Evolutionary conservation across 2,113 vertebrate genomes (phyloP).

Genomic region (Philantomba maxwellii): DNA sequence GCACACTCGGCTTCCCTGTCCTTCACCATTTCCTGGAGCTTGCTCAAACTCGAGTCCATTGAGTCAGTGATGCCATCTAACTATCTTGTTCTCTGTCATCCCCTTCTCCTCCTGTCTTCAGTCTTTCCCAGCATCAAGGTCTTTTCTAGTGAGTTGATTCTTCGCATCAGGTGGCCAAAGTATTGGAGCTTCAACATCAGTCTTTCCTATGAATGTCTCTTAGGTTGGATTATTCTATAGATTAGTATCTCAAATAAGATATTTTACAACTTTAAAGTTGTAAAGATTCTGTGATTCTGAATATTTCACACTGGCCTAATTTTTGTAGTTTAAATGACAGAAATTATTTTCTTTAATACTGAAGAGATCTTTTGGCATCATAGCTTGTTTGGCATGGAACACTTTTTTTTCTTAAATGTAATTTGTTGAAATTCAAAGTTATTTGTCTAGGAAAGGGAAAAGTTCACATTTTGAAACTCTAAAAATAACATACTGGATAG

Average conservation of each 20-base stretch:
- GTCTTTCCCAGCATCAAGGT: neutral
- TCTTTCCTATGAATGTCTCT: neutral
- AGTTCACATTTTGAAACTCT: slow-evolving; percentile 60
- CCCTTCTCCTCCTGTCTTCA: neutral
- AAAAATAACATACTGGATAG: slow-evolving; percentile 58
- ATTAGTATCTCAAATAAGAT: neutral
- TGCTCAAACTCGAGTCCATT: neutral
- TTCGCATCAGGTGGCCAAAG: neutral
- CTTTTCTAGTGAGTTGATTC: neutral
- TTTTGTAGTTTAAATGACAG: slow-evolving; percentile 24
- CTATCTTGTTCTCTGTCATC: neutral
- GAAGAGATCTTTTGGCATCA: neutral
- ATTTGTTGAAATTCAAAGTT: slow-evolving; percentile 58
- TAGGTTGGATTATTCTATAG: neutral
- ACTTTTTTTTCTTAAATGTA: slow-evolving; percentile 23
- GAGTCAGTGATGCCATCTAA: neutral
- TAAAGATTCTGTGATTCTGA: neutral
- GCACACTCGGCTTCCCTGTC: neutral
- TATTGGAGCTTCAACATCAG: neutral
- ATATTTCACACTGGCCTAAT: neutral
- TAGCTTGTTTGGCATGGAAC: slow-evolving; percentile 42
- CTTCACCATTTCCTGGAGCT: neutral
- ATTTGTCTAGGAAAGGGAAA: slow-evolving; percentile 57
- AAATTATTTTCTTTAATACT: neutral
- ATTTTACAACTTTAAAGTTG: neutral